Base-by-base conservation (phyloP, 2,113 vertebrate species). In the Fregata magnificens region DNA sequence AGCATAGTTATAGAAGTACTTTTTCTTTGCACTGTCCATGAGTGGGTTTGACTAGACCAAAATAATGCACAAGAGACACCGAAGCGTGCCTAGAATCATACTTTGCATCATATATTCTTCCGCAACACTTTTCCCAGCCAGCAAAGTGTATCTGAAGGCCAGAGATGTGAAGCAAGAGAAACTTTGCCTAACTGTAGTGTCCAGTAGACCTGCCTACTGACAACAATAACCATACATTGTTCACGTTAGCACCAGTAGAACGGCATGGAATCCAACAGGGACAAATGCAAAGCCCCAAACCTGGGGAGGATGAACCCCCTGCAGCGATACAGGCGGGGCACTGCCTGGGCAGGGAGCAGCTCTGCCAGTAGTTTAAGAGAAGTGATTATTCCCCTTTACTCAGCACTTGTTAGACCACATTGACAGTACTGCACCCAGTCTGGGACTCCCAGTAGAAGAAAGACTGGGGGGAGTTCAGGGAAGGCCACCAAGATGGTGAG, bases 41-140 rank as follows among this genome's bases (percentile, higher is more conserved):
- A 93, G 88, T 88, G 61, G 61, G 78, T 85, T 96, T 95, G 77
- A 76, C 81, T 96, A 95, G 72, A 93, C 61, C 89, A 89, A 94
- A 96, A 96, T 87, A 95, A 89, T 63, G 73, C 61, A 89, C 34
- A 84, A 70, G 69, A 86, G 40, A 62, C 40, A 55, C 31, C 1
- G 3, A 79, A 94, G 56, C n/a, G 73, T 89, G 69, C 52, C 56
- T 89, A 31, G 70, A 84, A 82, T 76, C 2, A 0, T 44, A 47
- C n/a, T 96, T 63, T 78, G 42, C 24, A 65, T 61, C 44, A 22
- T 7, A 25, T 34, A 56, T 52, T 91, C 84, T 85, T 69, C 52
- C n/a, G 32, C 5, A 8, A 50, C 0, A 3, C 21, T 42, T 91
- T 63, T 76, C 47, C 69, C 83, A 82, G 73, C 14, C 44, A 56